Evolutionary conservation across 2,113 vertebrate genomes (phyloP), one percentile per base, ranked within the genome.

Genomic region (Rhodinocichla rosea): DNA sequence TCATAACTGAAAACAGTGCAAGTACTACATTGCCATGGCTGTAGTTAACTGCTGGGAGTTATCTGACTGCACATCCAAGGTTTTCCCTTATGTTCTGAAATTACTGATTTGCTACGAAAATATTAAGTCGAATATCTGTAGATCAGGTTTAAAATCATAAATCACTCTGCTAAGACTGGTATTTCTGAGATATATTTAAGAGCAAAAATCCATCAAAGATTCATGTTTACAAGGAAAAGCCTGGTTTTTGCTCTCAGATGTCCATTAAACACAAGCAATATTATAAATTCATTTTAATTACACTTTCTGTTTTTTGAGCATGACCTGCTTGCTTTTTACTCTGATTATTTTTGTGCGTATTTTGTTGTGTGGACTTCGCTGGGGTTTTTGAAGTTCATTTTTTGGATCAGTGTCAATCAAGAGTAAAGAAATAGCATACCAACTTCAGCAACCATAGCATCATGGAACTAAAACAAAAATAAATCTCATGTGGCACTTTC

Each of bases 401-500:
- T 89, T 75, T 30, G 75, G 64, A 95, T 44, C 90, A 77, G 68
- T 42, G 53, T 95, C 57, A 92, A 85, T 21, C 33, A 92, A 91
- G 90, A 90, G 74, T 39, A 76, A 95, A 93, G 87, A 50, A 86
- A 86, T 4, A 69, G 56, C 88, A 86, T 55, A 59, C 59, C 74
- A 91, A 57, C 71, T 78, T 65, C 91, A 83, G 73, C 69, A 92
- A 81, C 75, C 52, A 26, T 8, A 83, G 91, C 90, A 96, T 92
- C 94, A 95, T 69, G 94, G 91, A 97, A 95, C 82, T 57, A 95
- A 96, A 94, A 87, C 92, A 94, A 95, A 97, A 94, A 95, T 90
- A 96, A 95, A 96, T 87, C 87, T 91, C 88, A 96, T 94, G 90
- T 67, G 84, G 84, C 71, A 91, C 93, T 83, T 95, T 90, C 95